Base-by-base conservation (phyloP, 1,140 invertebrate genomes). In the Pseudomyrmex pallidus region DNA sequence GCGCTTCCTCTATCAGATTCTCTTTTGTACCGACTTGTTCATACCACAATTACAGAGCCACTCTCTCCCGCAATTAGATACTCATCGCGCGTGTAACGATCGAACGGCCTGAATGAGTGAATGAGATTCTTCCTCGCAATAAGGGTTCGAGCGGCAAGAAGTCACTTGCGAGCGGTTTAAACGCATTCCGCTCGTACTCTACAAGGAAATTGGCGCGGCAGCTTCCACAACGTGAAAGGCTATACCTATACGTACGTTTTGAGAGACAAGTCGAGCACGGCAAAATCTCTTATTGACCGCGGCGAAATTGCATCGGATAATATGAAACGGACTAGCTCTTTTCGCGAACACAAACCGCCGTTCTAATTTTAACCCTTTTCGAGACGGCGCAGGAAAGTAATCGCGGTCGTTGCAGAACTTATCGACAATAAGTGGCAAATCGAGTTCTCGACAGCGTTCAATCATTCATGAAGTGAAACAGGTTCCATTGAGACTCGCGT, bases 11-110 rank as follows among this genome's bases (percentile, higher is more conserved):
- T 59, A 50, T 59, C 54, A 59, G 59, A 80, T 80, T 66, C 76
- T 70, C 63, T 78, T 78, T 25, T 44, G 15, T 80, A 46, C 66
- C 46, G 59, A 48, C 15, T 72, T 80, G 46, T 48, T 54, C 8
- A 15, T 78, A 22, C 56, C 59, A 48, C 54, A 25, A 68, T 35
- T 35, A 15, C 25, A 52, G 20, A 68, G 22, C 66, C 44, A 70
- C 67, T 80, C 76, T 80, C 54, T 72, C 54, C n/a, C 7, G 66
- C 54, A 78, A 80, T 80, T 80, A 80, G 76, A 59, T 80, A 80
- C 44, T 50, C 68, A 80, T 80, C 76, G 76, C 54, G 76, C 54
- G 44, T 59, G 64, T 46, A 59, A 20, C 54, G 54, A 70, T 48
- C 44, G 46, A 80, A 72, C 59, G 54, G 64, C 20, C 54, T 70